Base-by-base conservation (phyloP, 2,113 vertebrate species). In the Xenus cinereus region DNA sequence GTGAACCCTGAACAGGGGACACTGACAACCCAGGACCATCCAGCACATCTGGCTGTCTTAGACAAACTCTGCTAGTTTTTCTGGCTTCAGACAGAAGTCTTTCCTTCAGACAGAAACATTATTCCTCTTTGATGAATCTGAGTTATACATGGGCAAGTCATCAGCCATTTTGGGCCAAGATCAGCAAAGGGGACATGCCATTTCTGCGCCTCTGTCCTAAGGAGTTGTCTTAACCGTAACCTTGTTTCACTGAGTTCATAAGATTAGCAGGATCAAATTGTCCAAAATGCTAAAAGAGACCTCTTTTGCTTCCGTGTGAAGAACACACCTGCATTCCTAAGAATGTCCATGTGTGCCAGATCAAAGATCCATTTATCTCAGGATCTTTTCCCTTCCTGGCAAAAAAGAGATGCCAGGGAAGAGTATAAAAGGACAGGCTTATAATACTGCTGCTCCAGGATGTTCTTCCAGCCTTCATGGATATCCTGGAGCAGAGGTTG, bases 401-500 rank as follows among this genome's bases (percentile, higher is more conserved):
- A 96, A 87, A 94, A 87, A 60, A 53, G 62, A 94, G 64, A 60
- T 91, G 94, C 94, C 93, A 94, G 81, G 80, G 35, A 92, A 94
- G 81, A 69, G 66, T 94, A 94, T 72, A 82, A 95, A 94, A 97
- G 72, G 91, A 60, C 84, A 95, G 30, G 57, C 35, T 91, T 89
- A 89, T 91, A 95, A 94, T 82, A 79, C 71, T 79, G 83, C 64
- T 91, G 94, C 84, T 95, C 19, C 53, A 66, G 87, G 94, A 95
- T 84, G 77, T 93, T 96, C 96, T 97, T 91, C 62, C 84, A 92
- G 35, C 48, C 93, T 94, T 78, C 62, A 50, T 75, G 81, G 93
- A 89, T 97, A 89, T 95, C 95, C 96, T 28, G 87, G 69, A 95
- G 96, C 91, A 94, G 91, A 95, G 81, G 45, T 41, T 95, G 96